Evolutionary conservation across 2,113 vertebrate species (phyloP).

Genomic region (Setophaga kirtlandii): DNA sequence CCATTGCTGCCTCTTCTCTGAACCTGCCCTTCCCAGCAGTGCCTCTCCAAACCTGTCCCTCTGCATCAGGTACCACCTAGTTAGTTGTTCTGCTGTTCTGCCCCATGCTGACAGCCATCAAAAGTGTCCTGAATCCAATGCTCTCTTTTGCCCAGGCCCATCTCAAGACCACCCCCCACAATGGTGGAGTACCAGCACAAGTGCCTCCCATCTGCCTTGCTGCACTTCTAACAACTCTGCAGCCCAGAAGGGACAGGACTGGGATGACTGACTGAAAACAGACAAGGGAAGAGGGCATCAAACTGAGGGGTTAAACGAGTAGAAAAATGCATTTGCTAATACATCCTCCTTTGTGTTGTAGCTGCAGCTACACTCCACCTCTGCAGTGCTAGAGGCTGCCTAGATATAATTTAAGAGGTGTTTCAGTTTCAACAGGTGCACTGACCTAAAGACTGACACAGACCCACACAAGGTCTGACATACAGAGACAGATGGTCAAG

Average conservation of each 20-base stretch:
- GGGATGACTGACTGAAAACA: neutral
- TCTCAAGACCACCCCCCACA: neutral
- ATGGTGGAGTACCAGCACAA: rapidly evolving
- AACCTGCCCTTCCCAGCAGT: neutral
- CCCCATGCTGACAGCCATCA: neutral
- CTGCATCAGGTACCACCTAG: neutral
- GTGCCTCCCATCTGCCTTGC: rapidly evolving
- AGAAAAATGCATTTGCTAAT: neutral
- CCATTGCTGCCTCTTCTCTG: rapidly evolving
- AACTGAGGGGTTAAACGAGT: neutral
- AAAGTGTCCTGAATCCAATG: neutral
- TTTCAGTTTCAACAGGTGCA: neutral
- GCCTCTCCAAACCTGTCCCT: neutral
- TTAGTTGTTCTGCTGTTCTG: neutral
- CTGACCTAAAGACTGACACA: neutral
- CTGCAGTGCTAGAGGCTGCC: neutral
- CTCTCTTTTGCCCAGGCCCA: neutral
- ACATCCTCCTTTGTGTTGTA: neutral
- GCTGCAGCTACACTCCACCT: neutral
- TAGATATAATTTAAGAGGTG: neutral
- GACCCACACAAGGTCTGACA: neutral
- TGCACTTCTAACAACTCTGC: neutral
- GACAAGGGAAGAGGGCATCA: neutral
- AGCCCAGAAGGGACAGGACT: neutral
- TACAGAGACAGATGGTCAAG: neutral